Evolutionary conservation across 2,113 vertebrate genomes (phyloP).

Genomic region (Alaudala cheleensis): DNA sequence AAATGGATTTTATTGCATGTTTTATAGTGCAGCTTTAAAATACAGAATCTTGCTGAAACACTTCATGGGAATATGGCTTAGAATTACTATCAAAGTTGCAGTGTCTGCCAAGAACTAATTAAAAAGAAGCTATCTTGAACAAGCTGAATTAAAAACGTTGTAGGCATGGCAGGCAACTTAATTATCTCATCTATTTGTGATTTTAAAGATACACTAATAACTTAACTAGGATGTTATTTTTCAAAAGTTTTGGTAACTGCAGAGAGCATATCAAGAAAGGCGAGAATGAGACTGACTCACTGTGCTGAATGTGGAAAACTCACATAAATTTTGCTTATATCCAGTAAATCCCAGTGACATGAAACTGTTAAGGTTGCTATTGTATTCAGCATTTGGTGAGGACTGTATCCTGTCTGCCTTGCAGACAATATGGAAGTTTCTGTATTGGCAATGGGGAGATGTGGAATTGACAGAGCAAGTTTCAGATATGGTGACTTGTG

Average conservation of each 20-base stretch:
- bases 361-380: neutral
- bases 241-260: neutral
- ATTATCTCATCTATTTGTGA: conserved; percentile 18
- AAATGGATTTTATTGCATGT: neutral
- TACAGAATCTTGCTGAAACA: neutral
- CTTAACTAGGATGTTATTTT: neutral
- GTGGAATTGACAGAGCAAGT: neutral
- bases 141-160: neutral
- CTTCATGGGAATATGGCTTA: conserved; percentile 6
- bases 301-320: neutral
- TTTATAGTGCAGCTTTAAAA: conserved; percentile 17
- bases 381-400: neutral
- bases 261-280: neutral
- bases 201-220: neutral
- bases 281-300: neutral
- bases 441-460: neutral
- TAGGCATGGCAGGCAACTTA: conserved; percentile 15
- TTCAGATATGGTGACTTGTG: neutral
- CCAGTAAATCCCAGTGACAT: neutral
- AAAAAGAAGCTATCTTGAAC: conserved; percentile 32
- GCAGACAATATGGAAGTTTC: neutral
- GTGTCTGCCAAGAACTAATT: conserved; percentile 64
- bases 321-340: neutral
- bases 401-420: neutral
- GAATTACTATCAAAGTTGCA: conserved; percentile 13